A percentile compares a stretch with the other conserved stretches of the same genome.
Conservation (phyloP, 2,888 invertebrate genomes). For the Heliconius erato region DNA sequence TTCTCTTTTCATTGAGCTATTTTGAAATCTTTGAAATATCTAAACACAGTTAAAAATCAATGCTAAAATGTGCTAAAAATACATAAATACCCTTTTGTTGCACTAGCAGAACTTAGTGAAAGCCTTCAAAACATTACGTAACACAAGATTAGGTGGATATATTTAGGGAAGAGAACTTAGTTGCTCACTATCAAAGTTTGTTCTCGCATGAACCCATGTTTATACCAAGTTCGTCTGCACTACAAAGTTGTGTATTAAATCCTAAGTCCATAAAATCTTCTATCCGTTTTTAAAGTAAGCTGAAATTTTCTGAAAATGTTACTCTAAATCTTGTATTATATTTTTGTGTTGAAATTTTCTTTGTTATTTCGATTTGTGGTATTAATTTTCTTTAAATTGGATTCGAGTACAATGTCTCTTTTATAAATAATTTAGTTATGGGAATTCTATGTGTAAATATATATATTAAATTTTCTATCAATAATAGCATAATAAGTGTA, state of each 20-base stretch:
- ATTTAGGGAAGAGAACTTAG: slow-evolving; percentile 9
- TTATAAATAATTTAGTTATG: no score
- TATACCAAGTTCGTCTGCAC: slow-evolving; percentile 29
- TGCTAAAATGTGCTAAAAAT: background rate
- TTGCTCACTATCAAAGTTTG: background rate
- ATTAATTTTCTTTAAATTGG: no score
- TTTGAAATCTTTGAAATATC: no score
- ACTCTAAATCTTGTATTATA: background rate
- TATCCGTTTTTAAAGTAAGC: slow-evolving; percentile 19
- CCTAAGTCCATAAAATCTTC: slow-evolving; percentile 17
- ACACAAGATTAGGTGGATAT: slow-evolving; percentile 4
- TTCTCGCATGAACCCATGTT: slow-evolving; percentile 12
- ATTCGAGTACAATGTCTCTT: no score
- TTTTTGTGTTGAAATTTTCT: background rate
- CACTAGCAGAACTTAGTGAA: slow-evolving; percentile 4
- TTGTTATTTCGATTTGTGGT: background rate
- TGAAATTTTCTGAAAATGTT: background rate
- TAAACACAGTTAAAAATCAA: background rate
- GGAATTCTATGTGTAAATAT: no score
- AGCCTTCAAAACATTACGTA: slow-evolving; percentile 27
- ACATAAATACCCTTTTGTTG: background rate
- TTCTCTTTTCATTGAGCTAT: no score
- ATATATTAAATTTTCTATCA: no score
- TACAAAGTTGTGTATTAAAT: slow-evolving; percentile 35
- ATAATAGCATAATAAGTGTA: no score